Base-by-base conservation (phyloP, 2,113 vertebrate species). In the Melanocharis versteri region DNA sequence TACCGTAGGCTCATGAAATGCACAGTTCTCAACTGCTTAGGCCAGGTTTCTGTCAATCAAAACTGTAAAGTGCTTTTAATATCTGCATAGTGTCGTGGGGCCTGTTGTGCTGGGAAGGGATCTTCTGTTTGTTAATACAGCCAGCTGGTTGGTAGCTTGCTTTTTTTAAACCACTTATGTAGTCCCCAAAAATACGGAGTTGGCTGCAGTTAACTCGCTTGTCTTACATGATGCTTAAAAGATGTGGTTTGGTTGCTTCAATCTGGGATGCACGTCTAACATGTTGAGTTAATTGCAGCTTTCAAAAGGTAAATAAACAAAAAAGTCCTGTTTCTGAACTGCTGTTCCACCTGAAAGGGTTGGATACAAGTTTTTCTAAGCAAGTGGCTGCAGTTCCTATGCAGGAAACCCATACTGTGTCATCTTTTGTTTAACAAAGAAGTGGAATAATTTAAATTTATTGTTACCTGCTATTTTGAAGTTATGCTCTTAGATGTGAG, bases 1-100 rank as follows among this genome's bases (percentile, higher is more conserved):
- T 88, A 68, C 68, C 60, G 70, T 42, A 47, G 58, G 24, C 82
- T 77, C 54, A 45, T 50, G 42, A 94, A 93, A 83, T n/a, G 35
- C 58, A 48, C 35, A 65, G 42, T 81, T 83, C 64, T 70, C 31
- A 33, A 39, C 68, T 92, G 47, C 75, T 89, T 50, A 51, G 75
- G 83, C 94, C 88, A 81, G 64, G 35, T 73, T 94, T 92, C 83
- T 93, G 76, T 92, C 91, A 88, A 16, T 94, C 85, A 76, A 45
- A 86, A 42, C 50, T 50, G 45, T 18, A 5, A 70, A 93, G 54
- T 70, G 71, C 71, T 93, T 93, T 95, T 81, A 73, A 35, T 80
- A 62, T 73, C 66, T 54, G 45, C 42, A n/a, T 3, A 13, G 75
- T 50, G 58, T 57, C 4, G 7, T 37, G 62, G 53, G 31, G 45